Evolutionary conservation across 2,888 invertebrate species (phyloP).

Genomic region (Drosophila borborema): DNA sequence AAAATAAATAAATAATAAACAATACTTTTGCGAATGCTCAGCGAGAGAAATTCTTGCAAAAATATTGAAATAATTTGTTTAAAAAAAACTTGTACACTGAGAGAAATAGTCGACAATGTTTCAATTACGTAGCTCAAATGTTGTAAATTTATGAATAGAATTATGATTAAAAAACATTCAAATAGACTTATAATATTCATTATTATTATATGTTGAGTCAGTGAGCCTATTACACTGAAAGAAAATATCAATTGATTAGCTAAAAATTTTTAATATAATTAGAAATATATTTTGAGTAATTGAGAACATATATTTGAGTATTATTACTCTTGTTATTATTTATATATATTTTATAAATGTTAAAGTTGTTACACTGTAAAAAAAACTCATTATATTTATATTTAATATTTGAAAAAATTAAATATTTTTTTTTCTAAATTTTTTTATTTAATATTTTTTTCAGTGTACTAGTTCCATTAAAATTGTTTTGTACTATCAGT

Average conservation of each 20-base stretch:
- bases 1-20: too few relatives aligned
- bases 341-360: too few relatives aligned
- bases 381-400: not conserved
- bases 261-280: too few relatives aligned
- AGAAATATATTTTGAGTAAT: not conserved
- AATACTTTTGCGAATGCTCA: not conserved
- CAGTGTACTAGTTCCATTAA: not conserved
- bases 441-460: not conserved
- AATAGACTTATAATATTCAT: not conserved
- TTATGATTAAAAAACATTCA: not conserved
- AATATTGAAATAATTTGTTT: not conserved
- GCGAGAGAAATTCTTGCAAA: not conserved
- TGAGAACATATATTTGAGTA: not conserved
- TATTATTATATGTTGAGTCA: too few relatives aligned
- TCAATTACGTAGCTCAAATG: not conserved
- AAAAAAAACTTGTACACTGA: not conserved
- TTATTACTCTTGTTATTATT: too few relatives aligned
- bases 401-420: not conserved
- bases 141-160: not conserved
- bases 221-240: not conserved
- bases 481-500: conserved; percentile 3
- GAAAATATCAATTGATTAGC: not conserved
- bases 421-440: not conserved
- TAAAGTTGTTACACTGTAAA: not conserved
- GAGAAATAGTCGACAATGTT: not conserved